Evolutionary conservation across 1,140 invertebrate genomes (phyloP).

Genomic region (Drosophila sp.): DNA sequence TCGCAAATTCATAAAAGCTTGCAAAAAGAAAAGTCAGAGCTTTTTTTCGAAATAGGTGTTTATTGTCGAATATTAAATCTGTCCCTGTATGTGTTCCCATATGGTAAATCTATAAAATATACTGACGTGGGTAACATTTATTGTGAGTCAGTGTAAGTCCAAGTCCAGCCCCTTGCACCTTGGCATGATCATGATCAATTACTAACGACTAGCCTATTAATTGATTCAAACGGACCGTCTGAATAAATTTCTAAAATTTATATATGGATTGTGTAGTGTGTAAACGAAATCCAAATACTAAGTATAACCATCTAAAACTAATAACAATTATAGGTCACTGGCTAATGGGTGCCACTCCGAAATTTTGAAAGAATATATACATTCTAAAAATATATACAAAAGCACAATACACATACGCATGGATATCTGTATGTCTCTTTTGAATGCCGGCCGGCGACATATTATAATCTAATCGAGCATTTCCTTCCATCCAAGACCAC

Average conservation of each 20-base stretch:
- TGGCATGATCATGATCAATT: conserved; percentile 40
- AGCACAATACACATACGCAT: conserved; percentile 21
- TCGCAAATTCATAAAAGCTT: not conserved
- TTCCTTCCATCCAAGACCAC: conserved; percentile 42
- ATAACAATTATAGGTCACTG: conserved; percentile 34
- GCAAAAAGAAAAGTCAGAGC: not conserved
- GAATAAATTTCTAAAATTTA: conserved; percentile 11
- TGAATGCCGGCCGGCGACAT: conserved; percentile 27
- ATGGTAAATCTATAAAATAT: conserved; percentile 15
- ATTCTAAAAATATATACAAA: conserved; percentile 27
- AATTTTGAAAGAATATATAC: conserved; percentile 1
- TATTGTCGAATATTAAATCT: conserved; percentile 6
- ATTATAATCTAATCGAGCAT: conserved; percentile 64
- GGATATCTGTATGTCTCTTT: conserved; percentile 36
- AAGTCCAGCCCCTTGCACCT: conserved; percentile 43
- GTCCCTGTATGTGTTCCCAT: conserved; percentile 15
- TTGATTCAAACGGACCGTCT: conserved; percentile 65
- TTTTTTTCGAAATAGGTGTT: conserved; percentile 14
- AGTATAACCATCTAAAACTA: not conserved
- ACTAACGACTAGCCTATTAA: conserved; percentile 45
- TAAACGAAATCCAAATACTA: not conserved
- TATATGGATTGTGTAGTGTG: not conserved
- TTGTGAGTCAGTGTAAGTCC: conserved; percentile 2
- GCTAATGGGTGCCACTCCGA: not conserved
- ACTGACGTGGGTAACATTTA: conserved; percentile 7